These are phyloP conservation scores for Iphiclides podalirius DNA, from an alignment of 2,888 invertebrate genomes.

Conservation along the genomic window DNA sequence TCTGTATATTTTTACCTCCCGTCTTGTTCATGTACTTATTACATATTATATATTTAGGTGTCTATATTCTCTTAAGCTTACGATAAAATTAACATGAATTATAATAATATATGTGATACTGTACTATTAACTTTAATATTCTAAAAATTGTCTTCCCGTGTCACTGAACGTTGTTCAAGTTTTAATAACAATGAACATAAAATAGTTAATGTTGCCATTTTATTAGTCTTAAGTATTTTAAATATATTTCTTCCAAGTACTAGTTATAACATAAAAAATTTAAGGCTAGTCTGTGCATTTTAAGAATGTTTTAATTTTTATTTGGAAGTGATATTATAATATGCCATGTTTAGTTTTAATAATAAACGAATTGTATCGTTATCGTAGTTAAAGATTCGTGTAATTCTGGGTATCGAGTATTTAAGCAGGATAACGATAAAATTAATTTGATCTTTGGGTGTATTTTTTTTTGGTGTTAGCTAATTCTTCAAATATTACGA, in stretches of 20 bases:
- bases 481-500: too few relatives aligned
- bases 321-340: slow-evolving; percentile 17
- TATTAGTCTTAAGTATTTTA: slow-evolving; percentile 14
- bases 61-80: too few relatives aligned
- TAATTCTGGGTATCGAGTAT: too few relatives aligned
- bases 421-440: too few relatives aligned
- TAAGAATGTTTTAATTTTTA: slow-evolving; percentile 10
- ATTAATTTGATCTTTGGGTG: too few relatives aligned
- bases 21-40: not conserved
- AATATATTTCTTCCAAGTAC: slow-evolving; percentile 13
- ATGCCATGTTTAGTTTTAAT: not conserved
- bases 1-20: not conserved
- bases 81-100: too few relatives aligned
- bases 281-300: not conserved
- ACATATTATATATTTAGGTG: not conserved
- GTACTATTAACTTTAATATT: too few relatives aligned
- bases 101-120: slow-evolving; percentile 10
- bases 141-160: slow-evolving; percentile 4
- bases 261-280: slow-evolving; percentile 5
- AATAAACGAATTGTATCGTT: not conserved
- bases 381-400: too few relatives aligned
- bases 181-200: slow-evolving; percentile 4
- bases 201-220: slow-evolving; percentile 11
- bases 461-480: too few relatives aligned
- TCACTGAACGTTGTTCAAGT: slow-evolving; percentile 14